Base-by-base conservation (phyloP, 64 coral and sea anemone species). In the Dendronephthya gigantea region DNA sequence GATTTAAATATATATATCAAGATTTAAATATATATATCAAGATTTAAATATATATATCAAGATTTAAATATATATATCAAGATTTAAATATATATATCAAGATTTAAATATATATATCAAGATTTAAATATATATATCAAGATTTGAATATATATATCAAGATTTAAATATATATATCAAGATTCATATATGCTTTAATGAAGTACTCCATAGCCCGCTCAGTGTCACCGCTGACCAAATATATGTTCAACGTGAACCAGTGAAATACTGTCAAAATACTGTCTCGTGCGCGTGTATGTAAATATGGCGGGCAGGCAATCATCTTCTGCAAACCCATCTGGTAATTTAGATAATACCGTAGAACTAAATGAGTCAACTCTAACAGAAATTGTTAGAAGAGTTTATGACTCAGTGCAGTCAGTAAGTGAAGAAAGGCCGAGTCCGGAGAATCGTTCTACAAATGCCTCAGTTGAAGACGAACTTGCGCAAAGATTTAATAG, bases 281-380 rank as follows among this genome's bases (percentile, higher is more conserved):
- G n/a, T n/a, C n/a, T 11, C 51, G 51, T 17, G 51, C 23, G 9
- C 4, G 4, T 16, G 51, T 22, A 58, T 22, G 3, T n/a, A 62
- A 62, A 2, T 62, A 62, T 62, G 55, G 55, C 55, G 55, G 55
- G 25, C 16, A 58, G 51, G 51, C 51, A 4, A 15, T 58, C 51
- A n/a, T 58, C 4, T n/a, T 58, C 51, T 19, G 1, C 12, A 17
- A 22, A 52, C 13, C 50, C 50, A 10, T 8, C 50, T 22, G 1
- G 50, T 8, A 52, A 16, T 16, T 52, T 22, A 1, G 55, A 19
- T 62, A 22, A 62, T 62, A 62, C 19, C 10, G 17, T 62, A 23
- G 55, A 62, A 62, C 25, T 62, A 62, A 62, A 62, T 62, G 55
- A 62, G 25, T 62, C 72, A 79, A 79, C 72, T 19, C 34, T 79